Evolutionary conservation across 2,113 vertebrate genomes (phyloP).

Genomic region (Chascanopsetta lugubris): DNA sequence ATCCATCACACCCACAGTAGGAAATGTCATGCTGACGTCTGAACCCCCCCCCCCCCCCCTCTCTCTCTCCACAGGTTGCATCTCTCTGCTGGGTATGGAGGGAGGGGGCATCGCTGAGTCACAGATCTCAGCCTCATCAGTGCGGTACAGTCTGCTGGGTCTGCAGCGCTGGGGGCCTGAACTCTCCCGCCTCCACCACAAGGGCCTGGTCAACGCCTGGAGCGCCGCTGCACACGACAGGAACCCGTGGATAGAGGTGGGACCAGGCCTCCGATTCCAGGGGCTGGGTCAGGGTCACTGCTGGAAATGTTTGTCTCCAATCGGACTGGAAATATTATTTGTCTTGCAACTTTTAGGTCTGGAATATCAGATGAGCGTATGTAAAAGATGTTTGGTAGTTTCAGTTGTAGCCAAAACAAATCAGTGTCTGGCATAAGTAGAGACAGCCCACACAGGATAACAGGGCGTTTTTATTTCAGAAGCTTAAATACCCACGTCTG

Average conservation of each 20-base stretch:
- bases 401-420: no score
- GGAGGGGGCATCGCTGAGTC: constrained; percentile 86
- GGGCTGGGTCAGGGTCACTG: background rate
- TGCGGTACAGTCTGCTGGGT: constrained; percentile 87
- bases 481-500: background rate
- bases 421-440: no score
- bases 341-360: background rate
- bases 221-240: constrained; percentile 89
- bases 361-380: no score
- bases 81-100: constrained; percentile 89
- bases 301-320: background rate
- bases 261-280: background rate
- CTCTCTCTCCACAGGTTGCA: constrained; percentile 81
- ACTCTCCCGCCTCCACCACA: constrained; percentile 89
- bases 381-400: no score
- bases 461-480: no score
- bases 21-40: background rate
- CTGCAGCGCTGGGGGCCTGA: constrained; percentile 94
- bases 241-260: constrained; percentile 94
- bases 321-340: background rate
- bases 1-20: background rate
- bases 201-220: constrained; percentile 94
- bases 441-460: no score
- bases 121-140: constrained; percentile 90
- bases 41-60: background rate